phyloP scores from a whole-genome alignment of 2,797 vertebrate species.

The Eleutherodactylus coqui region DNA sequence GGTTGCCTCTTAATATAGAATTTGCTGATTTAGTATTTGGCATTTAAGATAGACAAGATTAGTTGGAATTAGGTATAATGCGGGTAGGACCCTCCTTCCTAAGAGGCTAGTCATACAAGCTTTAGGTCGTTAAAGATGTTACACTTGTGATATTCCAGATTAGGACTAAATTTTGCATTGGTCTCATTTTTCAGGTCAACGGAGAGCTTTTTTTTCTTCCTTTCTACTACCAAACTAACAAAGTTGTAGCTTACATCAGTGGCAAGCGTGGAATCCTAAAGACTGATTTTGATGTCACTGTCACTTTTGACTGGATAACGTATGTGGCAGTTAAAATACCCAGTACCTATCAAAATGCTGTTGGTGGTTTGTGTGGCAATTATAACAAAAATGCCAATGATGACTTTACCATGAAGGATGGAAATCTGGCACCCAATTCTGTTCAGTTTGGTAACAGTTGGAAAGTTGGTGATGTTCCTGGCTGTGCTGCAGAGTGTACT shows the following conservation, averaged over 20 bases:
- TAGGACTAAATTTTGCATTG: neutral
- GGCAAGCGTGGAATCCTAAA: conserved; percentile 68
- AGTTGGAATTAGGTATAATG: neutral
- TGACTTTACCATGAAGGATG: conserved; percentile 67
- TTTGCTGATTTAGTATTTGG: too few relatives aligned
- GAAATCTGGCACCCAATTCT: conserved; percentile 45
- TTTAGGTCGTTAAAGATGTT: neutral
- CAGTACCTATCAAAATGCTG: conserved; percentile 69
- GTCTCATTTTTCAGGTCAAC: conserved; percentile 70
- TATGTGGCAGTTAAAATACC: conserved; percentile 70
- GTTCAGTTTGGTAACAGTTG: conserved; percentile 69
- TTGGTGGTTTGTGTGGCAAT: conserved; percentile 75
- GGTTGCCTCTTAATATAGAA: too few relatives aligned
- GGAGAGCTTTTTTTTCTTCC: conserved; percentile 68
- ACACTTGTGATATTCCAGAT: neutral
- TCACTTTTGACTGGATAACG: conserved; percentile 69
- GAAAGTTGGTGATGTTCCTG: conserved; percentile 68
- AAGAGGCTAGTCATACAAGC: neutral
- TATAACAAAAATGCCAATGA: conserved; percentile 70
- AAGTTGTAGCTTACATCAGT: conserved; percentile 65
- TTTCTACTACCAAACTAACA: conserved; percentile 64
- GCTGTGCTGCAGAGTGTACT: conserved; percentile 66
- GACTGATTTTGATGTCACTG: conserved; percentile 64
- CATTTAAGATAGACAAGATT: too few relatives aligned
- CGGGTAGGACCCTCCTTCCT: neutral